Percentiles rank a stretch among this genome's conserved stretches.
Conservation (phyloP, 2,113 vertebrate genomes). For the Rissa tridactyla region DNA sequence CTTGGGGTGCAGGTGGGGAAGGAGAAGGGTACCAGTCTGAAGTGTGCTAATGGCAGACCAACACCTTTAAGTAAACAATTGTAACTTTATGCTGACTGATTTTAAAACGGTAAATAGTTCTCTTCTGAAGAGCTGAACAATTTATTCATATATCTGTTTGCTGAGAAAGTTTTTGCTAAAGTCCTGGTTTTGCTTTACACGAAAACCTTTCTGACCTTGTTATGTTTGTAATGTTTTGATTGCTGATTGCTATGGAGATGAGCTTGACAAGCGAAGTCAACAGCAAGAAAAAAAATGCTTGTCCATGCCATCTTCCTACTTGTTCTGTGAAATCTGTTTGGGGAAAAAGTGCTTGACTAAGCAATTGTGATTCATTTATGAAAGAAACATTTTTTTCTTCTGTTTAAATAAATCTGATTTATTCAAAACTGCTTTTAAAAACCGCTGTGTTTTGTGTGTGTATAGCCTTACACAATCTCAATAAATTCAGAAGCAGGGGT, state of each 20-base stretch:
- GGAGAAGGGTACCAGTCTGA: not conserved
- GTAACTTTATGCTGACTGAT: not conserved
- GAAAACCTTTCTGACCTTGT: conserved; percentile 14
- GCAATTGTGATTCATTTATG: not conserved
- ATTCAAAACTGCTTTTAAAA: not conserved
- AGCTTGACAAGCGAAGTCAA: conserved; percentile 52
- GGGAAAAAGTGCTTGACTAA: not conserved
- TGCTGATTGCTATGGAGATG: conserved; percentile 63
- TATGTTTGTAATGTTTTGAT: conserved; percentile 56
- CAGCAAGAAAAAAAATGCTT: conserved; percentile 17
- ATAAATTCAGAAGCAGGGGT: not conserved
- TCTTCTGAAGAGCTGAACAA: conserved; percentile 48
- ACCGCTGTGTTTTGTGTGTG: not conserved
- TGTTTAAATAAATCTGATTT: not conserved
- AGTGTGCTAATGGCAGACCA: not conserved
- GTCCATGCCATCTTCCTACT: not conserved
- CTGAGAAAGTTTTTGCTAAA: conserved; percentile 68
- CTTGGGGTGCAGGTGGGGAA: not conserved
- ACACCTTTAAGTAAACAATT: not conserved
- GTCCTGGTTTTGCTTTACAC: conserved; percentile 31
- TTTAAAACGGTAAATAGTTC: not conserved
- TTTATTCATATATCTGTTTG: conserved; percentile 37
- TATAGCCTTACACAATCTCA: not conserved
- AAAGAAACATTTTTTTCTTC: not conserved
- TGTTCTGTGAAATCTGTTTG: not conserved